Percentiles rank a stretch among this genome's conserved stretches.
Evolutionary conservation across 2,797 vertebrate species (phyloP).

Genomic region (Sarcophilus harrisii): DNA sequence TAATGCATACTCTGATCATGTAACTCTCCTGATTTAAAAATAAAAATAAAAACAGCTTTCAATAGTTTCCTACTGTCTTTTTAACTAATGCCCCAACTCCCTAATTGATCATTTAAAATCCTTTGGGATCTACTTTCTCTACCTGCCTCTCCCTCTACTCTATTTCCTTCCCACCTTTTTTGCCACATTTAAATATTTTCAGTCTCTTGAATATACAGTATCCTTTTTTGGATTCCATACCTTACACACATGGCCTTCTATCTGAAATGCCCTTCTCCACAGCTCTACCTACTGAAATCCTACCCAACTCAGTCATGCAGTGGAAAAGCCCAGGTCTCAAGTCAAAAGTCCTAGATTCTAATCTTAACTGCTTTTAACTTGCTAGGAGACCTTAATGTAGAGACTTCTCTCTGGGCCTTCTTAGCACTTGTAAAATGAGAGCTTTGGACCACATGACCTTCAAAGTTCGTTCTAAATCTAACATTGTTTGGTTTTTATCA

Average conservation of each 20-base stretch:
- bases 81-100: not conserved
- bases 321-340: not conserved
- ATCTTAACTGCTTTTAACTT: not conserved
- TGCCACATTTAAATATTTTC: not conserved
- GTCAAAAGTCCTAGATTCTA: not conserved
- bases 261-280: not conserved
- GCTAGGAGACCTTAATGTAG: not conserved
- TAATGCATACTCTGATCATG: not conserved
- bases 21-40: not conserved
- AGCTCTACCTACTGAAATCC: not conserved
- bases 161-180: not conserved
- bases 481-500: not conserved
- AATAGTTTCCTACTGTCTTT: not conserved
- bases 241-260: not conserved
- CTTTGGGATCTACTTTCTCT: not conserved
- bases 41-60: not conserved
- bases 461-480: not conserved
- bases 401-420: not conserved
- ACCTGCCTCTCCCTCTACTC: not conserved
- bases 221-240: not conserved
- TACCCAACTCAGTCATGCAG: not conserved
- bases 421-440: not conserved
- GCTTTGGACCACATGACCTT: not conserved
- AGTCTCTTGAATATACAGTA: not conserved
- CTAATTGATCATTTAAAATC: not conserved